A percentile compares a stretch with the other conserved stretches of the same genome.
These are phyloP conservation scores for Salminus brasiliensis DNA, from an alignment of 2,113 vertebrate species.

Conservation along the genomic window DNA sequence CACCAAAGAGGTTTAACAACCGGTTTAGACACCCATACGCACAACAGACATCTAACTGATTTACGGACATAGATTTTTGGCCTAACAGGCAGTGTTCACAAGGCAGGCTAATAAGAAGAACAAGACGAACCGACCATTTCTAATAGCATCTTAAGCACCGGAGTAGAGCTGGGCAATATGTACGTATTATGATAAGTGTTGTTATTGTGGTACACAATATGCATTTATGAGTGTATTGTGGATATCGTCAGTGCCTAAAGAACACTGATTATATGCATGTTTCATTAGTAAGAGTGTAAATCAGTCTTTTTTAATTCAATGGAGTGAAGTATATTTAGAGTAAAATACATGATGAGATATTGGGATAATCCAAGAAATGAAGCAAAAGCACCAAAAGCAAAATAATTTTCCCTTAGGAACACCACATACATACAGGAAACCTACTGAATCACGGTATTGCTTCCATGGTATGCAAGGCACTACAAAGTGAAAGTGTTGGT, in stretches of 20 bases:
- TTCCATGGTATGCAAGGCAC: conserved; percentile 5
- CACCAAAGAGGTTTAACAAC: not conserved
- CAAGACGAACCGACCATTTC: not conserved
- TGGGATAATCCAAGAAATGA: no score
- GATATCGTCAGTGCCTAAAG: no score
- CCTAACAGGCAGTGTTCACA: not conserved
- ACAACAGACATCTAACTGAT: not conserved
- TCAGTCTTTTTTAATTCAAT: no score
- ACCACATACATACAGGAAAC: not conserved
- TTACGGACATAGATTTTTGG: no score
- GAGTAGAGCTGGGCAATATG: no score
- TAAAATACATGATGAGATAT: no score
- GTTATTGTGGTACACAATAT: no score
- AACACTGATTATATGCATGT: no score
- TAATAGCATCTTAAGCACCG: not conserved
- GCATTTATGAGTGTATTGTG: no score
- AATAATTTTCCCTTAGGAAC: not conserved
- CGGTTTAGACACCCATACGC: not conserved
- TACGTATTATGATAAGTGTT: no score
- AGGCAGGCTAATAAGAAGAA: not conserved
- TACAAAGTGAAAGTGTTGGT: not conserved
- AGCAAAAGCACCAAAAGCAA: not conserved
- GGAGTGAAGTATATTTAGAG: no score
- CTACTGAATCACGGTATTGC: not conserved
- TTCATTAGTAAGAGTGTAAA: no score